phyloP scores from a whole-genome alignment of 1,140 invertebrate species.

The Tetramorium alpestre region DNA sequence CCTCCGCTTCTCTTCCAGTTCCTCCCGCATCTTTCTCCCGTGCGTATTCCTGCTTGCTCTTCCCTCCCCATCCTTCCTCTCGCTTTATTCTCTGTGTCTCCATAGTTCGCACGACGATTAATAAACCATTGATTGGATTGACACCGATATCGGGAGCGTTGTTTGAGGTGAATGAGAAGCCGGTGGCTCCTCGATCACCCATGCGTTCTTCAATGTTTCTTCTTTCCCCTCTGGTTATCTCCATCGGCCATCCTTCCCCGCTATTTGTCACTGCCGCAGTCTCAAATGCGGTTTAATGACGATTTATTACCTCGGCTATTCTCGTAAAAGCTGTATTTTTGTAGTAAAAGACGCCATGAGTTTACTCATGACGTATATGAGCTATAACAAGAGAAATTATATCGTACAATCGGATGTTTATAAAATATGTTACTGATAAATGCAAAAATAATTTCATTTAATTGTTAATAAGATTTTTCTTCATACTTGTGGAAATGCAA shows the following conservation, averaged over 20 bases:
- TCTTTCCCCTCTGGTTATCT: not conserved
- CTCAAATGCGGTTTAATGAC: slow-evolving; percentile 51
- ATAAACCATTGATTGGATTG: slow-evolving; percentile 85
- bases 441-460: not conserved
- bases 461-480: not conserved
- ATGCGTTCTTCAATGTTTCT: slow-evolving; percentile 60
- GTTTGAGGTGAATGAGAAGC: slow-evolving; percentile 67
- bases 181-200: slow-evolving; percentile 43
- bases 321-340: not conserved
- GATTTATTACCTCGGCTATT: slow-evolving; percentile 30
- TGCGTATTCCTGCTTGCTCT: slow-evolving; percentile 18
- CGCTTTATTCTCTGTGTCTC: slow-evolving; percentile 53
- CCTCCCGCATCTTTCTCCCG: slow-evolving; percentile 40
- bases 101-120: slow-evolving; percentile 80
- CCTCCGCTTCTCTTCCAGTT: slow-evolving; percentile 43
- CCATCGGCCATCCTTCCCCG: slow-evolving; percentile 21
- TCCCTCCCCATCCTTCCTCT: not conserved
- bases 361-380: not conserved
- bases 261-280: slow-evolving; percentile 47
- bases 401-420: not conserved
- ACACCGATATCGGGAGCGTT: slow-evolving; percentile 80
- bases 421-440: not conserved
- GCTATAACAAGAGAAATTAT: not conserved
- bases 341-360: not conserved
- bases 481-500: not conserved